These are phyloP conservation scores for Pterobdella sp. DNA, from an alignment of 2,888 invertebrate species.

Conservation along the genomic window DNA sequence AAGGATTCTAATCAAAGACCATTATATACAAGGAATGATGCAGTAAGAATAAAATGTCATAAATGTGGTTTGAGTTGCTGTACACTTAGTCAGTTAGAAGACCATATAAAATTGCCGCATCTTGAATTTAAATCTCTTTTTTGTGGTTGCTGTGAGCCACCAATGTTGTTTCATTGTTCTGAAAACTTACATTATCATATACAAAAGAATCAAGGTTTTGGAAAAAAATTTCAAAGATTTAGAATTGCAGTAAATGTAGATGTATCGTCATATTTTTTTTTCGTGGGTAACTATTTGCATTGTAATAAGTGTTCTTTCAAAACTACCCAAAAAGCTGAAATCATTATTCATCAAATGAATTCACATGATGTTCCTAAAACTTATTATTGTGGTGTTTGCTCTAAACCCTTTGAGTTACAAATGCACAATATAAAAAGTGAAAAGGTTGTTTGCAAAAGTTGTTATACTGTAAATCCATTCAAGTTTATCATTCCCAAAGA, in stretches of 20 bases:
- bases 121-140: neutral
- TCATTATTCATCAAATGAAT: constrained; percentile 14
- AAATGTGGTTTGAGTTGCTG: constrained; percentile 23
- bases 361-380: constrained; percentile 23
- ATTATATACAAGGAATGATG: neutral
- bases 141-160: neutral
- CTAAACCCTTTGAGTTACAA: neutral
- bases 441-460: constrained; percentile 11
- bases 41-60: constrained; percentile 17
- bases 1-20: neutral
- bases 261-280: neutral
- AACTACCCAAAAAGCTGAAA: neutral
- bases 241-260: neutral
- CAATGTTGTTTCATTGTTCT: neutral
- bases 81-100: neutral
- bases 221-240: neutral
- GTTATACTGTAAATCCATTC: neutral
- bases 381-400: constrained; percentile 22
- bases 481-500: neutral
- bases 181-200: constrained; percentile 10
- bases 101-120: neutral
- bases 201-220: neutral
- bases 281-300: neutral
- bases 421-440: neutral
- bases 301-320: constrained; percentile 28